Evolutionary conservation across 2,797 vertebrate genomes (phyloP), one percentile per base, ranked within the genome.

Genomic region (Artibeus lituratus): DNA sequence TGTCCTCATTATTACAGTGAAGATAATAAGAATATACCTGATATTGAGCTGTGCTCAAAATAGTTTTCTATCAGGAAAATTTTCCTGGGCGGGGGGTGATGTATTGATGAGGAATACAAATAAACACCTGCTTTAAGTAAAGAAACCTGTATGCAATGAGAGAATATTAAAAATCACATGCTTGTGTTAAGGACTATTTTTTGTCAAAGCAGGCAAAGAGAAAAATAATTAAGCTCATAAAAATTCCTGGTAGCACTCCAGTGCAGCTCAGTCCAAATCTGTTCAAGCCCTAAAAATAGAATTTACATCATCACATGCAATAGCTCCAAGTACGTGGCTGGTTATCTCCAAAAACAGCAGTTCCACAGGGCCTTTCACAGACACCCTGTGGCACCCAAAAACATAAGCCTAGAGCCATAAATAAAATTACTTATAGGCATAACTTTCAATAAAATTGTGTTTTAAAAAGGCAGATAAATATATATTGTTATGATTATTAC

Each of bases 231-330:
- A 85, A 87, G 21, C 47, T 97, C 80, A 90, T 95, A 96, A 94
- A 77, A 94, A 96, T 96, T 96, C 91, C 74, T 7, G 2, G 42
- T 87, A 90, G 49, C 84, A 76, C 49, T 91, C 55, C 35, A 90
- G 37, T 95, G 89, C 80, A 94, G 78, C 76, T 91, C 90, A 95
- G 91, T n/a, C 39, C 69, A 96, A 89, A 87, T 97, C 91, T 95
- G 92, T 86, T 93, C 35, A 59, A 51, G 80, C 65, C 42, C 94
- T 93, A 95, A 87, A 93, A 96, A 95, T 91, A 98, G 91, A 92
- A 91, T 87, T 73, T 76, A 89, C 29, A 1, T 95, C 80, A 97
- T 53, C 88, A 87, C 89, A 91, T 73, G 65, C 84, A 94, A 69
- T 29, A 85, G 81, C 89, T 90, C 81, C 72, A 85, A 82, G 39